Base-by-base conservation (phyloP, 2,888 invertebrate genomes). In the Pyralis farinalis region DNA sequence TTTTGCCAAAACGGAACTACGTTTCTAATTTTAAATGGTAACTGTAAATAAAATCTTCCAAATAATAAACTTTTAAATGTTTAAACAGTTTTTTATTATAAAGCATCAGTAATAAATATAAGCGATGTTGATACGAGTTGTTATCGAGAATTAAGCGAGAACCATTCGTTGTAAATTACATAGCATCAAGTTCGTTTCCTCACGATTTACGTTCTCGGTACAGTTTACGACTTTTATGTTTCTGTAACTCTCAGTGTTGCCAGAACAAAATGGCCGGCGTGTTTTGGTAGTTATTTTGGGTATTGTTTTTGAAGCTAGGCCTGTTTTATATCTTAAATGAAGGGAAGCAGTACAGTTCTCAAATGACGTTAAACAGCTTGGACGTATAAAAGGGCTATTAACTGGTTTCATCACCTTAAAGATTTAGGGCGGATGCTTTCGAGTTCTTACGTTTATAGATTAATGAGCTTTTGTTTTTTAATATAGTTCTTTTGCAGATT, bases 181-280 rank as follows among this genome's bases (percentile, higher is more conserved):
- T 5, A 16, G 11, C 40, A 12, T 16, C 29, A 37, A 40, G 40
- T 40, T 59, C 58, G 57, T 58, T 63, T 57, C 41, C 30, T 45
- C 44, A 48, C 52, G 58, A 66, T 71, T 68, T 67, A 70, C 63
- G 56, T 55, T 58, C 55, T 62, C 48, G 56, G 63, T 62, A 57
- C 53, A 49, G 16, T 48, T 40, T 42, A 46, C 47, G 69, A 71
- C 66, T 59, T 71, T 71, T 65, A 72, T 60, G 65, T 47, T 58
- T 53, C 46, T 50, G 47, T 41, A 34, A 35, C 31, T 34, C 21
- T 39, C 28, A 33, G 33, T 32, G 25, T 39, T 33, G 32, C 39
- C 27, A 27, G 39, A 39, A 33, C 16, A 16, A 27, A 31, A 33
- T 39, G 27, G 10, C 12, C 12, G 12, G 25, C 25, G 27, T 39